These are phyloP conservation scores for Daktulosphaira vitifoliae DNA, from an alignment of 1,140 invertebrate genomes.

Conservation along the genomic window DNA sequence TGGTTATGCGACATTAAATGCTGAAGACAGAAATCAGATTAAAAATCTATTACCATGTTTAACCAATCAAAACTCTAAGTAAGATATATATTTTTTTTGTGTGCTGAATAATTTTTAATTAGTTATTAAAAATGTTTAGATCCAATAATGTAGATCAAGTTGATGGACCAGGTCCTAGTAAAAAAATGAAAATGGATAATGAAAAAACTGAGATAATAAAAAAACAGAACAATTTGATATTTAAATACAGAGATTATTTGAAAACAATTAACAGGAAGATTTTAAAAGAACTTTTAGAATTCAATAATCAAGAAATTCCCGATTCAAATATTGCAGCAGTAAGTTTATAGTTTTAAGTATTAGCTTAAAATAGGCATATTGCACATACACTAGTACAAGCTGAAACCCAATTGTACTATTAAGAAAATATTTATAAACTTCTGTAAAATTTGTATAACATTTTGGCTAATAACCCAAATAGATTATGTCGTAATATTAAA, in stretches of 20 bases:
- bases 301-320: slow-evolving; percentile 63
- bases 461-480: too few species aligned
- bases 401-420: too few species aligned
- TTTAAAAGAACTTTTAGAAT: slow-evolving; percentile 56
- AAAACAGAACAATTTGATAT: slow-evolving; percentile 72
- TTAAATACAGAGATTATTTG: slow-evolving; percentile 56
- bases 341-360: neutral
- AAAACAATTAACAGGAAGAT: slow-evolving; percentile 48
- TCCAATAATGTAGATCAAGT: neutral
- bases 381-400: too few species aligned
- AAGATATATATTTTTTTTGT: slow-evolving; percentile 12
- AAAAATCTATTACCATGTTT: slow-evolving; percentile 53
- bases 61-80: slow-evolving; percentile 44
- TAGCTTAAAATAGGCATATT: too few species aligned
- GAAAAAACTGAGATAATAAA: slow-evolving; percentile 50
- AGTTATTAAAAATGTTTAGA: neutral
- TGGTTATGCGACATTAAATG: slow-evolving; percentile 61
- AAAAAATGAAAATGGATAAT: slow-evolving; percentile 60
- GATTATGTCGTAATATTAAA: too few species aligned
- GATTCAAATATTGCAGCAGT: slow-evolving; percentile 38
- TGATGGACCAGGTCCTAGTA: slow-evolving; percentile 40
- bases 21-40: slow-evolving; percentile 64
- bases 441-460: too few species aligned
- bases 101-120: too few species aligned
- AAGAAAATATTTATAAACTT: too few species aligned